Conservation (phyloP, 2,888 invertebrate genomes). For the Oligia strigilis region DNA sequence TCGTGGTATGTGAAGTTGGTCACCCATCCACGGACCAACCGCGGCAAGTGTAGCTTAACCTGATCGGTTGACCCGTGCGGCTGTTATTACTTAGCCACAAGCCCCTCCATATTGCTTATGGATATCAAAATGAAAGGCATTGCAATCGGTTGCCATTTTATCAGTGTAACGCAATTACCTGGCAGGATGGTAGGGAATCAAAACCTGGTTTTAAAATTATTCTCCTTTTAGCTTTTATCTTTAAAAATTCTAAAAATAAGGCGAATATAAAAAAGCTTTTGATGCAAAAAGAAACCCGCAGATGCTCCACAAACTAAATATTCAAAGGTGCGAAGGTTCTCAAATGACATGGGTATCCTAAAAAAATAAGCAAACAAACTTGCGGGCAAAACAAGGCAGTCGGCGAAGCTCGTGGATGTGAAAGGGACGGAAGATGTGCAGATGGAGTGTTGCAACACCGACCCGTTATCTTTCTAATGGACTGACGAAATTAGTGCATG, state of each 20-base stretch:
- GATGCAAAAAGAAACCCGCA: slow-evolving; percentile 36
- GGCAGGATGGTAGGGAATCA: not conserved
- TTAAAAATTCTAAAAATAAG: slow-evolving; percentile 22
- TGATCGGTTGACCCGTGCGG: too few relatives aligned
- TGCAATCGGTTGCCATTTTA: not conserved
- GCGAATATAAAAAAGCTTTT: not conserved
- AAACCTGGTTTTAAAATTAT: not conserved
- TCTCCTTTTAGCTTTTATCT: not conserved
- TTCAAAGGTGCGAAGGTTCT: slow-evolving; percentile 60
- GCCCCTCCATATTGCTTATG: not conserved
- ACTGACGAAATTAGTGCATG: slow-evolving; percentile 54
- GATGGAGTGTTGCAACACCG: slow-evolving; percentile 59
- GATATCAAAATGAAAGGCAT: not conserved
- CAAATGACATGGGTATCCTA: slow-evolving; percentile 59
- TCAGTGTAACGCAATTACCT: not conserved
- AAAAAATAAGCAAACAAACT: slow-evolving; percentile 63
- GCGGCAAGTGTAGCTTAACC: too few relatives aligned
- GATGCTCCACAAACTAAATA: slow-evolving; percentile 43
- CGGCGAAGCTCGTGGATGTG: slow-evolving; percentile 29
- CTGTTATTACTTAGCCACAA: too few relatives aligned
- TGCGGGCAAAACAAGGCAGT: slow-evolving; percentile 39
- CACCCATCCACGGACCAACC: too few relatives aligned
- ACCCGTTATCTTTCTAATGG: slow-evolving; percentile 61
- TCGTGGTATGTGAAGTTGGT: too few relatives aligned
- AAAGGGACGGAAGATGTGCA: slow-evolving; percentile 57